Percentiles rank a stretch among this genome's conserved stretches.
phyloP scores from a whole-genome alignment of 2,888 invertebrate genomes.

The Ophion costatus region DNA sequence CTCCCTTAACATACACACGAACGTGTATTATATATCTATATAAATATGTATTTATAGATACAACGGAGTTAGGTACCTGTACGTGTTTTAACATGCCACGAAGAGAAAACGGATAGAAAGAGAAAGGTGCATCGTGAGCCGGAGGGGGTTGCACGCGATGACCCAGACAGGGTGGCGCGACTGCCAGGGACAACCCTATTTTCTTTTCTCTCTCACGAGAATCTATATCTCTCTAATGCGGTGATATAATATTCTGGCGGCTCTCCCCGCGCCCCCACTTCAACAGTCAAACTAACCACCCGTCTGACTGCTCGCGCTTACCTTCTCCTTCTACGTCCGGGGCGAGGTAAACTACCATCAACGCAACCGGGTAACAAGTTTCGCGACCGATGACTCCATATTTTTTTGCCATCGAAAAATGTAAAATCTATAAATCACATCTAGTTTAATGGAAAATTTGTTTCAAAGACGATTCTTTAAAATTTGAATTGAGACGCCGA shows the following conservation, averaged over 20 bases:
- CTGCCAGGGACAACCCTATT: conserved; percentile 64
- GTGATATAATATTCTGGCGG: conserved; percentile 28
- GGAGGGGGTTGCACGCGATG: conserved; percentile 77
- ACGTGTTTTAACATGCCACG: conserved; percentile 41
- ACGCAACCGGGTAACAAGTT: background rate
- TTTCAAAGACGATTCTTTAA: background rate
- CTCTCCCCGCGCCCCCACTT: conserved; percentile 15
- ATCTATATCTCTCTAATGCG: conserved; percentile 18
- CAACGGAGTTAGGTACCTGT: conserved; percentile 26
- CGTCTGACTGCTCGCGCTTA: conserved; percentile 42
- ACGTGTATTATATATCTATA: background rate
- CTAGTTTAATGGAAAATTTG: background rate
- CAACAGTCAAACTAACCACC: conserved; percentile 13
- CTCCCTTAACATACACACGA: background rate
- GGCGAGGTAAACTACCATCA: background rate
- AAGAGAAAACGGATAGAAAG: conserved; percentile 47
- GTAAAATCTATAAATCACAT: background rate
- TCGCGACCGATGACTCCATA: background rate
- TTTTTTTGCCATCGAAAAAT: background rate
- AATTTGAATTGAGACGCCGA: background rate
- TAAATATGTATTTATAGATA: conserved; percentile 8
- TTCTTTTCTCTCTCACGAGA: conserved; percentile 46
- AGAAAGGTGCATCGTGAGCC: conserved; percentile 59
- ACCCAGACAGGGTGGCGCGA: conserved; percentile 80
- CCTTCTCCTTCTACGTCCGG: conserved; percentile 25